Evolutionary conservation across 2,113 vertebrate species (phyloP), one percentile per base, ranked within the genome.

Genomic region (Pavo muticus): DNA sequence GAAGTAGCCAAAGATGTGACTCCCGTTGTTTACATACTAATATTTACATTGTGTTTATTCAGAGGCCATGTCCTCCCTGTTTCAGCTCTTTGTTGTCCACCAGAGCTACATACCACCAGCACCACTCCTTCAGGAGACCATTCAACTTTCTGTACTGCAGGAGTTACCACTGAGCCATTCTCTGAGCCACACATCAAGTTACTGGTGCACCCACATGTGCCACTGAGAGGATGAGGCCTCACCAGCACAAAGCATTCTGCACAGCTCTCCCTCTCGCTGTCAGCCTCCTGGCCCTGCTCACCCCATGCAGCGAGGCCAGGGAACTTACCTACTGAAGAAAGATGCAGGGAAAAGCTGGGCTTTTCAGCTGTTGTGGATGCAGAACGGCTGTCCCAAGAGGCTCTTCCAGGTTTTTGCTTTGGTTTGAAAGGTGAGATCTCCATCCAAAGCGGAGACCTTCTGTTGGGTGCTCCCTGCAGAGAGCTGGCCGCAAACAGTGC

Each of bases 41-140:
- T 70, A 83, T 65, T 86, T 73, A 25, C 14, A 18, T 39, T 39
- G 40, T 52, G 11, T 30, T 80, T 65, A 56, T 73, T 10, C 27
- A 0, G 2, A 74, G 30, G 30, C 11, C 40, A 27, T 0, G 0
- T 21, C 14, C 47, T 45, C 27, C 61, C 56, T 14, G 12, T 37
- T 70, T 16, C 42, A 39, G 4, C 13, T 20, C 50, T 35, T n/a
- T 2, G 1, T 10, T 57, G 12, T 10, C 45, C 6, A 2, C 14
- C 15, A 39, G 14, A 52, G 9, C 73, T 50, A 27, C 17, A 3
- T 2, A 13, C 27, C 23, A 5, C 4, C 14, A 75, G 32, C 57
- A 71, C 4, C 30, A 30, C 37, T 11, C 50, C 29, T 47, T 32
- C 10, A 16, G 12, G 10, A 84, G 18, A 1, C 57, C n/a, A 12